These are phyloP conservation scores for Eucera pruinosa DNA, from an alignment of 2,888 invertebrate species.

Conservation along the genomic window DNA sequence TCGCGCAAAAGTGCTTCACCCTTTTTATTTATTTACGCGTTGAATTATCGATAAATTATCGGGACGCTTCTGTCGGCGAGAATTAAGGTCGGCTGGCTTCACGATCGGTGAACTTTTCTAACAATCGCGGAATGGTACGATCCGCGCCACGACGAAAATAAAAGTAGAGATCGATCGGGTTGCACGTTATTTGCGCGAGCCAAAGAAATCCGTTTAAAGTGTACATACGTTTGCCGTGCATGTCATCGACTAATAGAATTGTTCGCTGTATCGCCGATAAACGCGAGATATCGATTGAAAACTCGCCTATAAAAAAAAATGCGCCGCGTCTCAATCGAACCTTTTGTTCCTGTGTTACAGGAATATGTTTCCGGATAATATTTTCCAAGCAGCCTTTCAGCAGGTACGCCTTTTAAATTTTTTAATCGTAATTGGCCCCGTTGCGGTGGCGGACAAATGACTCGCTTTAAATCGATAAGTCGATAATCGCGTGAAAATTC, in stretches of 20 bases:
- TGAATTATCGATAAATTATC: conserved; percentile 41
- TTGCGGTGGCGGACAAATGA: no score
- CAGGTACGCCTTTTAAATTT: conserved; percentile 86
- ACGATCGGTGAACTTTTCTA: conserved; percentile 65
- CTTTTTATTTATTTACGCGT: background rate
- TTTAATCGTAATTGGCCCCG: no score
- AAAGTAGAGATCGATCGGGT: conserved; percentile 68
- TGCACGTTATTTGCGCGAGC: conserved; percentile 61
- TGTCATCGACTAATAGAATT: conserved; percentile 20
- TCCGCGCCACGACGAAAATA: conserved; percentile 66
- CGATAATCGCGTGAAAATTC: no score
- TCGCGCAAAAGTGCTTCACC: no score
- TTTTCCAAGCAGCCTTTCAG: conserved; percentile 95
- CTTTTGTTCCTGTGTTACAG: conserved; percentile 86
- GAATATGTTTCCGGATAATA: conserved; percentile 96
- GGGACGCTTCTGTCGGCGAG: conserved; percentile 13
- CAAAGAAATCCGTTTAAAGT: conserved; percentile 37
- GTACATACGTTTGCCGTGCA: background rate
- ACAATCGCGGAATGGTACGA: conserved; percentile 66
- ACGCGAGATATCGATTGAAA: conserved; percentile 32
- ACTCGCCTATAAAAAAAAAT: conserved; percentile 10
- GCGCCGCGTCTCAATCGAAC: conserved; percentile 4
- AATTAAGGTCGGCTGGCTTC: conserved; percentile 60
- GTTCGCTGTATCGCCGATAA: conserved; percentile 39
- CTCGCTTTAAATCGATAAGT: no score